Conservation (phyloP, 2,113 vertebrate genomes). For the Megaptera novaeangliae region DNA sequence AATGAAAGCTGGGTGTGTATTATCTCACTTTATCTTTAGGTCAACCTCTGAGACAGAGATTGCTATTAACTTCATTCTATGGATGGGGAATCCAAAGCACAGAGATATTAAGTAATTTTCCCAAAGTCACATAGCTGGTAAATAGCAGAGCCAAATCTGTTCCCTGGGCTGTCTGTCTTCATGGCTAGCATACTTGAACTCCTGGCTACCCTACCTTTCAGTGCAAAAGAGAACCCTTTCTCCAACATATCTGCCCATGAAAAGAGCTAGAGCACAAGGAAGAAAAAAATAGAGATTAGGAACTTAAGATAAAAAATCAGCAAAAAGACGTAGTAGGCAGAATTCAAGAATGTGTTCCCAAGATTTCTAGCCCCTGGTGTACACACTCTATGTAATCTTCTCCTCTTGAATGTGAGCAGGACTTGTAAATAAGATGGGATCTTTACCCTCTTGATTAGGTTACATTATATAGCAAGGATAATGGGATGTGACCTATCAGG, state of each 20-base stretch:
- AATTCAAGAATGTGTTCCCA: not conserved
- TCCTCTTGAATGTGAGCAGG: not conserved
- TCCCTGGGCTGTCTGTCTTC: not conserved
- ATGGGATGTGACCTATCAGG: not conserved
- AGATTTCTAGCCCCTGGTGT: fast-evolving
- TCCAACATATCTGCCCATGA: not conserved
- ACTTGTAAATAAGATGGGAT: not conserved
- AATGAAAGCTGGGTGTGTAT: not conserved
- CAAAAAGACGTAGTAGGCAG: not conserved
- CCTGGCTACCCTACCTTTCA: not conserved
- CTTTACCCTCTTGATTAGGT: not conserved
- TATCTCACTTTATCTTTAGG: not conserved
- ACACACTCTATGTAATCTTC: fast-evolving
- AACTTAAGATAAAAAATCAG: not conserved
- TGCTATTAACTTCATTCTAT: not conserved
- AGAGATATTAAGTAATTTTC: not conserved
- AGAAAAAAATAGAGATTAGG: not conserved
- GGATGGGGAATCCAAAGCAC: not conserved
- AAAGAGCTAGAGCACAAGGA: not conserved
- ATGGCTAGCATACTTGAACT: not conserved
- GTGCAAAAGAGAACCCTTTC: not conserved
- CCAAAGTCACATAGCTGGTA: not conserved
- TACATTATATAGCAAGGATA: not conserved
- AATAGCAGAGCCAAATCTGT: not conserved
- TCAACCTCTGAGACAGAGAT: not conserved